These are phyloP conservation scores for Eupristina koningsbergeri DNA, from an alignment of 1,140 invertebrate genomes.

Conservation along the genomic window DNA sequence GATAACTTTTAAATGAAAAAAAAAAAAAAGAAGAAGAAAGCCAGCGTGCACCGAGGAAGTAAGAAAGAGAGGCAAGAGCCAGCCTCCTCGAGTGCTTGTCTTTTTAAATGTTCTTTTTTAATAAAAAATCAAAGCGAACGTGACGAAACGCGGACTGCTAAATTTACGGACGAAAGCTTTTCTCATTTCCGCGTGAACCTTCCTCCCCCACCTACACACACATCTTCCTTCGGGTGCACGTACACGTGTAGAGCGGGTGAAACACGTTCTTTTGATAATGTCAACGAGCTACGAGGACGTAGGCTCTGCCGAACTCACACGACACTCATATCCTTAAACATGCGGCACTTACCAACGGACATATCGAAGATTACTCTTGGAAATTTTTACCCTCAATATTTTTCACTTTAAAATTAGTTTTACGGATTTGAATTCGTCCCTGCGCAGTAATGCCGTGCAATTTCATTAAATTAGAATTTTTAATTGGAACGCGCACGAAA, in stretches of 20 bases:
- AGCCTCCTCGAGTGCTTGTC: slow-evolving; percentile 9
- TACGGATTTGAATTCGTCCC: too few species aligned
- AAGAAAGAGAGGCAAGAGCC: slow-evolving; percentile 21
- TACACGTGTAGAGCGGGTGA: background rate
- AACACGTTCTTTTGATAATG: slow-evolving; percentile 24
- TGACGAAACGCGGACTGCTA: slow-evolving; percentile 28
- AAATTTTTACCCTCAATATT: background rate
- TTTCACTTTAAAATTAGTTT: too few species aligned
- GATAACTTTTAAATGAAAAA: background rate
- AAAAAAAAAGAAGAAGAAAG: background rate
- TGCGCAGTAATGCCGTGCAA: too few species aligned
- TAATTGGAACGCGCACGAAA: too few species aligned
- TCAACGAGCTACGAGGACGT: background rate
- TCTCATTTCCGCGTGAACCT: background rate
- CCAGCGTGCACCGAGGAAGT: slow-evolving; percentile 32
- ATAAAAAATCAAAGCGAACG: slow-evolving; percentile 48
- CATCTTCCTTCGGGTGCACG: background rate
- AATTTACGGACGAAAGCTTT: slow-evolving; percentile 34
- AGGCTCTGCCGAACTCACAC: background rate
- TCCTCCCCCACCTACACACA: background rate
- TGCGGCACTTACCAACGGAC: background rate
- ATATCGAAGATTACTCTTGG: slow-evolving; percentile 25
- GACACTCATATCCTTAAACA: background rate
- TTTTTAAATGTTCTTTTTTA: slow-evolving; percentile 23
- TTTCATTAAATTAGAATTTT: too few species aligned